Conservation (phyloP, 2,797 vertebrate genomes). For the Aphelocoma californica region DNA sequence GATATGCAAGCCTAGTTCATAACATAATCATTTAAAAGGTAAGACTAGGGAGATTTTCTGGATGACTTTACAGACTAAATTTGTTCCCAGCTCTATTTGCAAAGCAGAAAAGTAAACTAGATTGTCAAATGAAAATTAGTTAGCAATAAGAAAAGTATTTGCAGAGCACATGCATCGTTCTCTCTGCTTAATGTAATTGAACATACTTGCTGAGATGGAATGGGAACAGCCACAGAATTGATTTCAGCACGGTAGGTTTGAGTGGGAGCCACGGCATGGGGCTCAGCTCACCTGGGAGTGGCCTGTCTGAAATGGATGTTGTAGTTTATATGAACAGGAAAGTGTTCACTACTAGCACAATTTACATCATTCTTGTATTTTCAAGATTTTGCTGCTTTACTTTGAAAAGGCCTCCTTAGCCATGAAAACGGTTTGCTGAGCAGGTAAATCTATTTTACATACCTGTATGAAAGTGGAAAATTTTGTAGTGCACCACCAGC, state of each 20-base stretch:
- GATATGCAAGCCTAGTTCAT: conserved; percentile 3
- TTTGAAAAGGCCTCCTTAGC: not conserved
- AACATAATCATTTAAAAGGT: conserved; percentile 43
- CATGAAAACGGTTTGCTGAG: not conserved
- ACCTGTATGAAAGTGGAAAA: not conserved
- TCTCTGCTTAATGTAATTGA: not conserved
- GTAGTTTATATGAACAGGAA: not conserved
- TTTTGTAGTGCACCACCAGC: not conserved
- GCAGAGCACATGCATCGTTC: not conserved
- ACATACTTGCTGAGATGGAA: not conserved
- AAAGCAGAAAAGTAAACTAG: conserved; percentile 44
- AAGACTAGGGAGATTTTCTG: not conserved
- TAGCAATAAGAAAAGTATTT: conserved; percentile 25
- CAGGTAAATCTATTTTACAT: not conserved
- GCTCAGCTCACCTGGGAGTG: not conserved
- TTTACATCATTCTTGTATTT: not conserved
- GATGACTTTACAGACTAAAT: conserved; percentile 9
- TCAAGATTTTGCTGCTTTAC: not conserved
- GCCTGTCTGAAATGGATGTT: not conserved
- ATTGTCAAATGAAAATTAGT: conserved; percentile 16
- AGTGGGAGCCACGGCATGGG: not conserved
- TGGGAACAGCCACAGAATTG: not conserved
- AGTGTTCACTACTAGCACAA: not conserved
- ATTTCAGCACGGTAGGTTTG: not conserved
- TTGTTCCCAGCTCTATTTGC: conserved; percentile 1